These are phyloP conservation scores for Pyralis farinalis DNA, from an alignment of 2,888 invertebrate species.

Conservation along the genomic window DNA sequence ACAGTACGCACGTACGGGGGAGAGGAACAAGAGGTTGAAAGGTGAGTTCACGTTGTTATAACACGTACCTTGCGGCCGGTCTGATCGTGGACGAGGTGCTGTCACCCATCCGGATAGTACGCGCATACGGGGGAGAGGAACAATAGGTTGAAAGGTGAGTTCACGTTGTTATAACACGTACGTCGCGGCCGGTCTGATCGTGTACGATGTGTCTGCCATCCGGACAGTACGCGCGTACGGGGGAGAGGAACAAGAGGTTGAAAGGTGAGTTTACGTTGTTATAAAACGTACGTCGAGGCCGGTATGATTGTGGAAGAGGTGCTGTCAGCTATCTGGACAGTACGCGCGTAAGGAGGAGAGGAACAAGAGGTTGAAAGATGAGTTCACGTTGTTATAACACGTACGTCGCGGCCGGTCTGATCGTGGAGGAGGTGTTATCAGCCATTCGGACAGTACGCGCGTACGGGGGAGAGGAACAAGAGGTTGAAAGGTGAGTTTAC, in stretches of 20 bases:
- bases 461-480: constrained; percentile 84
- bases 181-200: constrained; percentile 86
- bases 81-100: constrained; percentile 88
- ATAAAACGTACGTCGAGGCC: constrained; percentile 87
- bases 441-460: constrained; percentile 71
- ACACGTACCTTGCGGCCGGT: constrained; percentile 87
- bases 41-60: no score
- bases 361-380: constrained; percentile 81
- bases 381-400: no score
- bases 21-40: constrained; percentile 83
- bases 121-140: constrained; percentile 81
- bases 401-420: constrained; percentile 87
- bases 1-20: constrained; percentile 72
- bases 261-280: no score
- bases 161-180: no score
- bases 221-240: constrained; percentile 53
- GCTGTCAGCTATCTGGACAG: constrained; percentile 80
- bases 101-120: constrained; percentile 74
- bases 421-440: constrained; percentile 88
- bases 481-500: no score
- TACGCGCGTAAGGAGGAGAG: constrained; percentile 79
- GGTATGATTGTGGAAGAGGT: constrained; percentile 89
- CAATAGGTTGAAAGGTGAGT: constrained; percentile 80
- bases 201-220: constrained; percentile 87
- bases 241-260: constrained; percentile 85